phyloP scores from a whole-genome alignment of 2,113 vertebrate genomes.

The Phalacrocorax pelagicus region DNA sequence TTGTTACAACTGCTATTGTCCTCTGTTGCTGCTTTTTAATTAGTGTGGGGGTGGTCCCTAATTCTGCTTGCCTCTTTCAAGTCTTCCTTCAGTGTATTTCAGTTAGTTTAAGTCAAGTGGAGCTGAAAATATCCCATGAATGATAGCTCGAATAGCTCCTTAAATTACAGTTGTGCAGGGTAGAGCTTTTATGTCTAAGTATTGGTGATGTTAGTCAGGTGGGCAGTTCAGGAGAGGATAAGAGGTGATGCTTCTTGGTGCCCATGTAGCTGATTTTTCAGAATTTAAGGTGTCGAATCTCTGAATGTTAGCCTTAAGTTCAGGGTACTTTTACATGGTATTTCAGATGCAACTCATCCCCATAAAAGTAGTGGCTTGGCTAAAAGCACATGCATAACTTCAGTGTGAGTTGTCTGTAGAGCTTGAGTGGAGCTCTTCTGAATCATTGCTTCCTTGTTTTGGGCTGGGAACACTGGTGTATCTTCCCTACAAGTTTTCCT shows the following conservation, averaged over 20 bases:
- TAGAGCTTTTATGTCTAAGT: not conserved
- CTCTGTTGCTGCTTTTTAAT: not conserved
- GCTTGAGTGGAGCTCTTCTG: not conserved
- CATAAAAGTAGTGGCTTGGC: not conserved
- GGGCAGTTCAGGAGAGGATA: not conserved
- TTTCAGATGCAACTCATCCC: not conserved
- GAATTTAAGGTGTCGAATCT: not conserved
- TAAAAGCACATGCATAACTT: not conserved
- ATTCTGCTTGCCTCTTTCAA: not conserved
- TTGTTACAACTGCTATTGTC: not conserved
- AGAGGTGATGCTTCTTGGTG: not conserved
- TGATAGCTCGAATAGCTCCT: not conserved
- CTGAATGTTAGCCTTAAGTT: not conserved
- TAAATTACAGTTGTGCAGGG: not conserved
- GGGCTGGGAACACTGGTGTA: not conserved
- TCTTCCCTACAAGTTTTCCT: not conserved
- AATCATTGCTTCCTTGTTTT: not conserved
- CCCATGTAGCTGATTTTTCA: not conserved
- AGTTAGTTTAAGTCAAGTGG: not conserved
- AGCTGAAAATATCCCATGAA: not conserved
- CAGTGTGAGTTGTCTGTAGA: not conserved
- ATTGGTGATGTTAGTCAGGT: not conserved
- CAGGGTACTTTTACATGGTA: not conserved
- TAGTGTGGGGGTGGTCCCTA: not conserved
- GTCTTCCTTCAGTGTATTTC: not conserved